Evolutionary conservation across 2,797 vertebrate species (phyloP).

Genomic region (Anniella stebbinsi): DNA sequence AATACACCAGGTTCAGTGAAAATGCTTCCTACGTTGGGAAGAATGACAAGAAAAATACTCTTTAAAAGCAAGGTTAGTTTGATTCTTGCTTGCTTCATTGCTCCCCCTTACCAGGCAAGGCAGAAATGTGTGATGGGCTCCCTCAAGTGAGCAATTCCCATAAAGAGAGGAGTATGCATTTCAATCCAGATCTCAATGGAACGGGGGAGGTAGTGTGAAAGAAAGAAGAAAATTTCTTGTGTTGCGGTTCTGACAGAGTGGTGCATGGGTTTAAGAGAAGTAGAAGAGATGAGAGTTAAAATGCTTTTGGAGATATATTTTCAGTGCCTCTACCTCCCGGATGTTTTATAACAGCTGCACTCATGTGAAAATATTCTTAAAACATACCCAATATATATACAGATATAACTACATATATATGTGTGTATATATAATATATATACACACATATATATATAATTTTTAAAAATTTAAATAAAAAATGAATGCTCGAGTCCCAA

Average conservation of each 20-base stretch:
- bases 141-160: not conserved
- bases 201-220: accelerated
- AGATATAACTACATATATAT: constrained; percentile 84
- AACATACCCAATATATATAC: constrained; percentile 85
- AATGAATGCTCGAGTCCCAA: constrained; percentile 89
- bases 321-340: constrained; percentile 81
- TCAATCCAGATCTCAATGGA: not conserved
- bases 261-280: constrained; percentile 56
- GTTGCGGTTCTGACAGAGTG: constrained; percentile 53
- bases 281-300: constrained; percentile 61
- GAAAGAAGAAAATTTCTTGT: constrained; percentile 39
- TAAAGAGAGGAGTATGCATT: not conserved
- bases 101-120: not conserved
- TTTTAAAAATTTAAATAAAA: constrained; percentile 87
- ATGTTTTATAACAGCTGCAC: constrained; percentile 83
- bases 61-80: constrained; percentile 48
- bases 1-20: constrained; percentile 53
- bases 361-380: constrained; percentile 85
- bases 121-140: not conserved
- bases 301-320: constrained; percentile 66
- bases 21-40: constrained; percentile 39
- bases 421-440: constrained; percentile 78
- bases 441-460: constrained; percentile 28
- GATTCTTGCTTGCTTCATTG: not conserved
- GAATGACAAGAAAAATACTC: constrained; percentile 33